Evolutionary conservation across 2,113 vertebrate species (phyloP), one percentile per base, ranked within the genome.

Genomic region (Actenoides lindsayi): DNA sequence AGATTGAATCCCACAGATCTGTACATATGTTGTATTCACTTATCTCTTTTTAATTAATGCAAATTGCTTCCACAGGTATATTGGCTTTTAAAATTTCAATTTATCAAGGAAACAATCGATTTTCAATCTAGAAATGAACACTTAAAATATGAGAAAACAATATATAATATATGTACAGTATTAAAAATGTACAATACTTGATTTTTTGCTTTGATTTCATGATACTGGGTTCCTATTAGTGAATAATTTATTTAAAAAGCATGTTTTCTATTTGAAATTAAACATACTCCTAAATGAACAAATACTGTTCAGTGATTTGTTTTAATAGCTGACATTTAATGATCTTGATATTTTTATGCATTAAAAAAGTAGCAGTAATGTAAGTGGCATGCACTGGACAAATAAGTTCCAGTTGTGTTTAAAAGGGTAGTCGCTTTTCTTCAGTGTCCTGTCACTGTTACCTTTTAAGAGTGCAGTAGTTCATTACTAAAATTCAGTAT

Each of bases 161-260:
- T 96, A 97, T 96, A 96, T 97, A 97, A 95, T 97, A 93, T 97
- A 94, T 97, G 93, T 96, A 97, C 93, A 97, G 91, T 94, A 93
- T 97, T 97, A 94, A 92, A 96, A 93, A 92, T 96, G 83, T 97
- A 95, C 42, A 70, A 53, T 96, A 90, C 39, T 94, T 94, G 76
- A 89, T 96, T 91, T 76, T 76, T 90, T 95, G 85, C 79, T 97
- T 96, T 96, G 94, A 93, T 96, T 96, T 96, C 89, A 88, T 89
- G 90, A 93, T 87, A 93, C 78, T 96, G 70, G 76, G 67, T 95
- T 97, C 95, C 82, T 92, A 87, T 93, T 96, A 95, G 93, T 92
- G 79, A 96, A 85, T 97, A 96, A 98, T 97, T 98, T 98, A 97
- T 98, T 98, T 96, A 5, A 94, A 95, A 94, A 93, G 97, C 97